Base-by-base conservation (phyloP, 1,140 invertebrate species). In the Propsilocerus akamusi region DNA sequence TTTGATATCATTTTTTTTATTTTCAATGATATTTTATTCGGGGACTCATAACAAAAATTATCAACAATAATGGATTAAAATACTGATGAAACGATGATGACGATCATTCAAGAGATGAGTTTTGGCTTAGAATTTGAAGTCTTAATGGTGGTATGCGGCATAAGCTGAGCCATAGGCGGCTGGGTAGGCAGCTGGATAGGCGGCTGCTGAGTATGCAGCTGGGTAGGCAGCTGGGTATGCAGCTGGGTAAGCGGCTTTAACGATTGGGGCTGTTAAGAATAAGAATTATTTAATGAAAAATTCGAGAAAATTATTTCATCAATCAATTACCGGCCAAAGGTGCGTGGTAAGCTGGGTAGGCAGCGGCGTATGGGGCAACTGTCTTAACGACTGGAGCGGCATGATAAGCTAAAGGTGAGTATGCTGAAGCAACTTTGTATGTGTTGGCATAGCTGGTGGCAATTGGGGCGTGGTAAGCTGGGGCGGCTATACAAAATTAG, bases 391-490 rank as follows among this genome's bases (percentile, higher is more conserved):
- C 56, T 10, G 62, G 63, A 37, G 54, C 53, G 3, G 62, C 51
- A 50, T 65, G 64, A 20, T 41, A 41, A 41, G 34, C 34, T 41
- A n/a, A n/a, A n/a, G n/a, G n/a, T n/a, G 34, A 20, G 6, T 30
- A 30, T 41, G 34, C 12, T 34, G 59, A 58, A 49, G 64, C 58
- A 23, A 74, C 72, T 57, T 71, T 72, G 57, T 74, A 73, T 48
- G 71, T 69, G 63, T 75, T 74, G 57, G 72, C 72, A 50, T 74
- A 74, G 4, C 72, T 74, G n/a, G 72, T 72, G 51, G 72, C 72
- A 37, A 70, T 66, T 22, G 66, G 67, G 11, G 67, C 54, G 26
- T 56, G 53, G 22, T 55, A 51, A 47, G 54, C 37, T 17, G 56
- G 55, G 7, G 56, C 54, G 12, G 51, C 25, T 14, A 17, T 17